phyloP scores from a whole-genome alignment of 2,113 vertebrate species.

The Eidolon helvum region DNA sequence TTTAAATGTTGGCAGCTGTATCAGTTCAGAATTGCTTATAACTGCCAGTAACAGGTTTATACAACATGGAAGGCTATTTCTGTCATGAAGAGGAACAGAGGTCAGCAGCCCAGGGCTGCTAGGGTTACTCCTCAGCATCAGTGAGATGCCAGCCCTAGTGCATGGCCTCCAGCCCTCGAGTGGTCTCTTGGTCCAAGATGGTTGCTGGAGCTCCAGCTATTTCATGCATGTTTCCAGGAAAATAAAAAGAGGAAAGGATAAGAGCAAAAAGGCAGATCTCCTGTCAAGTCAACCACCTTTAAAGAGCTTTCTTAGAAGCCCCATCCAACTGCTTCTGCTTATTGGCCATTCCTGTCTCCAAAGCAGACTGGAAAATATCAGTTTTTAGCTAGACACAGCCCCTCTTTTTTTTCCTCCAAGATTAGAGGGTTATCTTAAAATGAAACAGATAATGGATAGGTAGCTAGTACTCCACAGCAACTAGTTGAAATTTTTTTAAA shows the following conservation, averaged over 20 bases:
- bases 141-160: neutral
- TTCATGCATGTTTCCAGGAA: neutral
- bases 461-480: neutral
- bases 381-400: neutral
- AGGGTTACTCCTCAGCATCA: neutral
- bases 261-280: neutral
- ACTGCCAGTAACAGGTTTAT: neutral
- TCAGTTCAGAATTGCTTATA: neutral
- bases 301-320: conserved; percentile 8
- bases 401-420: neutral
- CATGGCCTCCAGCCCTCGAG: neutral
- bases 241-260: neutral
- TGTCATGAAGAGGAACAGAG: neutral
- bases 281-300: neutral
- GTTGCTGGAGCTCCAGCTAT: neutral
- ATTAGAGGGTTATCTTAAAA: neutral
- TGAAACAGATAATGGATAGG: neutral
- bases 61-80: neutral
- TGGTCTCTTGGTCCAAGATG: neutral
- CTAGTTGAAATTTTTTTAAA: neutral
- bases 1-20: neutral
- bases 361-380: neutral
- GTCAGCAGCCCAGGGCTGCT: neutral
- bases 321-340: neutral
- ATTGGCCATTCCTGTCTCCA: neutral